Evolutionary conservation across 1,140 invertebrate genomes (phyloP).

Genomic region (Yoshiicerus persimilis): DNA sequence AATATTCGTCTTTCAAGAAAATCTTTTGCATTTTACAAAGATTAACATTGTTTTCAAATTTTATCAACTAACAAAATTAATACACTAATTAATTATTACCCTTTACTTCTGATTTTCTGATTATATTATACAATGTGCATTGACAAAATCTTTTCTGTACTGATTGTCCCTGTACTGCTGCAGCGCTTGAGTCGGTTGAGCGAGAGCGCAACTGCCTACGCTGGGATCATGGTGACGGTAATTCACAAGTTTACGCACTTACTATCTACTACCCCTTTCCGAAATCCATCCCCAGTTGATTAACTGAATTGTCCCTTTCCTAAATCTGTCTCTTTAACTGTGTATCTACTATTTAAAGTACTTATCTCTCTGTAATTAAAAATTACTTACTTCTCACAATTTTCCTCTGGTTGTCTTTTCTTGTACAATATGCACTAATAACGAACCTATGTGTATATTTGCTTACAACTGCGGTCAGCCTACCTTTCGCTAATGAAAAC

Average conservation of each 20-base stretch:
- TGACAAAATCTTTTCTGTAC: conserved; percentile 15
- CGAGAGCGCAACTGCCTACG: conserved; percentile 23
- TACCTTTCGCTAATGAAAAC: neutral
- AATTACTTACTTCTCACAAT: neutral
- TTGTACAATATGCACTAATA: neutral
- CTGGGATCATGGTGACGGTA: conserved; percentile 41
- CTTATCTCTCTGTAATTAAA: neutral
- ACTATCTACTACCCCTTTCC: neutral
- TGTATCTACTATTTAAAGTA: neutral
- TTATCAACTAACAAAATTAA: neutral
- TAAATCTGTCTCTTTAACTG: neutral
- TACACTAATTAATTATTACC: neutral
- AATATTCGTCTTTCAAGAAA: neutral
- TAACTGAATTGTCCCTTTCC: neutral
- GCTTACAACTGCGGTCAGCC: too few species aligned
- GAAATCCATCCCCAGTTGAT: neutral
- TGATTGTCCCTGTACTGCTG: conserved; percentile 22
- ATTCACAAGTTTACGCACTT: conserved; percentile 23
- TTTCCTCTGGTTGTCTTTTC: neutral
- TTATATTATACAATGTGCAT: neutral
- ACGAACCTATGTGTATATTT: neutral
- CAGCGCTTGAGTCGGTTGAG: conserved; percentile 25
- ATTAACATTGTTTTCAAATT: neutral
- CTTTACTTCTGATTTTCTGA: neutral
- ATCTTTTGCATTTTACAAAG: neutral